Evolutionary conservation across 2,888 invertebrate genomes (phyloP).

Genomic region (Suillia variegata): DNA sequence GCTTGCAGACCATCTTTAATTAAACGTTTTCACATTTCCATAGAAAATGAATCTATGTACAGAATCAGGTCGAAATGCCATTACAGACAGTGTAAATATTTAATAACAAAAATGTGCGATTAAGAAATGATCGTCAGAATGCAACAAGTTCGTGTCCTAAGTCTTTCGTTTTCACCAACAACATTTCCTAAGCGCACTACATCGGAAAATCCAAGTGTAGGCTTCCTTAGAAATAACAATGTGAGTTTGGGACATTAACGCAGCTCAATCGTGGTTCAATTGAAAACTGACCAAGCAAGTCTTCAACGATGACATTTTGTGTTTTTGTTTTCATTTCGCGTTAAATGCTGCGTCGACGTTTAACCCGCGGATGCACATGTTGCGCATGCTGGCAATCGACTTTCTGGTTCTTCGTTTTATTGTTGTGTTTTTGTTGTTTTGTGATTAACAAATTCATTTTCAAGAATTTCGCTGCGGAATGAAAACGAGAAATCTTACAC

Average conservation of each 20-base stretch:
- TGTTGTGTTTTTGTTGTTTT: background rate
- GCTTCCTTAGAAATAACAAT: background rate
- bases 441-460: background rate
- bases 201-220: background rate
- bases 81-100: background rate
- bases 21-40: slow-evolving; percentile 11
- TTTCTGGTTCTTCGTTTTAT: background rate
- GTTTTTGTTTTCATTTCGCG: background rate
- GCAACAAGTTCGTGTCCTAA: background rate
- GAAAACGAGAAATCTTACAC: slow-evolving; percentile 8
- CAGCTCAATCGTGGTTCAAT: background rate
- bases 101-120: background rate
- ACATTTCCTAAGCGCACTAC: no score
- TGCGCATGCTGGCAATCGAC: no score
- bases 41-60: slow-evolving; percentile 17
- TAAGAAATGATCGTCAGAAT: background rate
- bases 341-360: background rate
- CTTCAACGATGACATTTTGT: background rate
- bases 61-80: slow-evolving; percentile 13
- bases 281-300: background rate
- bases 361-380: background rate
- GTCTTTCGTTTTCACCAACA: background rate
- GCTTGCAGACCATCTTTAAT: background rate
- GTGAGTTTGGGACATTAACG: background rate
- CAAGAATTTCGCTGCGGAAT: background rate